Percentiles rank a stretch among this genome's conserved stretches.
These are phyloP conservation scores for Podarcis lilfordi DNA, from an alignment of 2,797 vertebrate genomes.

Conservation along the genomic window DNA sequence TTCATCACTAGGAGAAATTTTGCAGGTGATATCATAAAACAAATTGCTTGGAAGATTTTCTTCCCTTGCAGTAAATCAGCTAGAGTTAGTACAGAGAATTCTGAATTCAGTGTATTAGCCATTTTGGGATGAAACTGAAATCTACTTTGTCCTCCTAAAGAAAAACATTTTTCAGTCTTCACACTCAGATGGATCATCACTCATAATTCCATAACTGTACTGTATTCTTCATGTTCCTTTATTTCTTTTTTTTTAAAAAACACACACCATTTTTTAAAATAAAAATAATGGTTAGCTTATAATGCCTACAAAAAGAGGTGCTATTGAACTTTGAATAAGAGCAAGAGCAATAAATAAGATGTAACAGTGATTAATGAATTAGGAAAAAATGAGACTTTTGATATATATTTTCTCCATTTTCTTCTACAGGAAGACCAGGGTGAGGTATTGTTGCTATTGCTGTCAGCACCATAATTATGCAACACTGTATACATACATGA, in stretches of 20 bases:
- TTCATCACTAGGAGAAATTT: slow-evolving; percentile 45
- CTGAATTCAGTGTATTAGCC: not conserved
- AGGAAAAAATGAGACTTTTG: not conserved
- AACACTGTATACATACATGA: no score
- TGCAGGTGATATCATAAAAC: slow-evolving; percentile 30
- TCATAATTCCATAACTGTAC: not conserved
- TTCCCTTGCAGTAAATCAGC: not conserved
- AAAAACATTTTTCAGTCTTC: not conserved
- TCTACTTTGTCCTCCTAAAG: not conserved
- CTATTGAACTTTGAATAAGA: not conserved
- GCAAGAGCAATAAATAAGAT: no score
- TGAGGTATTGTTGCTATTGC: no score
- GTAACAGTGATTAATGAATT: not conserved
- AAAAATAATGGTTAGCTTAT: not conserved
- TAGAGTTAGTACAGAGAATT: not conserved
- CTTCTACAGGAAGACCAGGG: not conserved
- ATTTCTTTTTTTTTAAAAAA: not conserved
- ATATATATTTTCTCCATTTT: not conserved
- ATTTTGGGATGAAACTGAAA: not conserved
- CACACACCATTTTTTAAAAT: no score
- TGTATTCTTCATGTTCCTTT: not conserved
- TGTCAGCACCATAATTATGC: no score
- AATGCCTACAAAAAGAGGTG: no score
- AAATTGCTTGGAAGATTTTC: not conserved
- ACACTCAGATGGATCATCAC: not conserved